A percentile compares a stretch with the other conserved stretches of the same genome.
These are phyloP conservation scores for Stigmatopora argus DNA, from an alignment of 2,113 vertebrate genomes.

Conservation along the genomic window DNA sequence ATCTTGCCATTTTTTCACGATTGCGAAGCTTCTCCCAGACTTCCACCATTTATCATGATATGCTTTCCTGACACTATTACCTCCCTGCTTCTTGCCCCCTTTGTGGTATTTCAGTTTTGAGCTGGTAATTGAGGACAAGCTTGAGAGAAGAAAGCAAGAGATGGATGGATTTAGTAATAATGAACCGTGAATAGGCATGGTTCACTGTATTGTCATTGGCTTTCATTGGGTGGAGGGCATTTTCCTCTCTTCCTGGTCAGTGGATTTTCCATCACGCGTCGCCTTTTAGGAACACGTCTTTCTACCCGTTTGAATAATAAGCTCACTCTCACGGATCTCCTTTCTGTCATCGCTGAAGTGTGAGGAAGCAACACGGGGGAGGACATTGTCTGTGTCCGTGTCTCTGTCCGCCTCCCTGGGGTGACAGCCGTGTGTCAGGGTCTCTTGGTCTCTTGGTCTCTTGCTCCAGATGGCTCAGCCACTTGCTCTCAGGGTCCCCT, in stretches of 20 bases:
- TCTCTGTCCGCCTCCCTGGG: conserved; percentile 44
- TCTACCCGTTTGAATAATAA: conserved; percentile 4
- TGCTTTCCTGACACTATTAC: neutral
- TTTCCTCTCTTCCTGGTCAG: neutral
- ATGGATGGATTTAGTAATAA: neutral
- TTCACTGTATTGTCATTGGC: neutral
- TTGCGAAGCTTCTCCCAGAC: too few relatives aligned
- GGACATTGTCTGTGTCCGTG: conserved; percentile 47
- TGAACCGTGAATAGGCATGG: neutral
- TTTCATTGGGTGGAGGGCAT: neutral
- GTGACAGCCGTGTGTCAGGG: conserved; percentile 66
- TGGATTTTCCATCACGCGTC: neutral
- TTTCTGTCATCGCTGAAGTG: conserved; percentile 47
- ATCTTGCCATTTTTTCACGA: too few relatives aligned
- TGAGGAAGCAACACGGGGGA: conserved; percentile 43
- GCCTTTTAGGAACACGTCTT: neutral
- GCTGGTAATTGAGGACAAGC: neutral
- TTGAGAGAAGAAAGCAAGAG: neutral
- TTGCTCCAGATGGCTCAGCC: conserved; percentile 65
- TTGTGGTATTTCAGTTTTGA: neutral
- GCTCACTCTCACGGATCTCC: neutral
- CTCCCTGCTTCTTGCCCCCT: neutral
- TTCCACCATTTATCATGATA: too few relatives aligned
- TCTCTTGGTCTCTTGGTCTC: conserved; percentile 61
- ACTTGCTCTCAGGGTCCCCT: conserved; percentile 57